A percentile compares a stretch with the other conserved stretches of the same genome.
phyloP scores from a whole-genome alignment of 2,888 invertebrate species.

The Therioaphis trifolii region DNA sequence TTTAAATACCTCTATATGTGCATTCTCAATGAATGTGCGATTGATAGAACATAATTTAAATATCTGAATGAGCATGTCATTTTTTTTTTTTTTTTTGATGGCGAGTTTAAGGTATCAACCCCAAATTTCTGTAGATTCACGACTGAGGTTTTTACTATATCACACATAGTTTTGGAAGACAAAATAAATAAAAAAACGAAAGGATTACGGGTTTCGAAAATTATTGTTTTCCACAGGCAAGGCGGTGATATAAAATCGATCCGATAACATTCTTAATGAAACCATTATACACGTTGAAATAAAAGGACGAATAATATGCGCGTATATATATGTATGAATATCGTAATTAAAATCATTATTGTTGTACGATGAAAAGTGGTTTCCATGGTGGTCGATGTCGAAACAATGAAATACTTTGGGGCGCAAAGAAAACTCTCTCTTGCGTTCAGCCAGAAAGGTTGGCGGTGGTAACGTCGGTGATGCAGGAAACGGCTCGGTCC shows the following conservation, averaged over 20 bases:
- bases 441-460: not conserved
- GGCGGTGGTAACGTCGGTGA: no score
- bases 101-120: no score
- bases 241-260: not conserved
- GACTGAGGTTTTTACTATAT: no score
- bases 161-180: not conserved
- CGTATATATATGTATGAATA: not conserved
- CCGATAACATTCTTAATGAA: not conserved
- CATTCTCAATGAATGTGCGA: no score
- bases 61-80: no score
- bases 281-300: not conserved
- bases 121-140: no score
- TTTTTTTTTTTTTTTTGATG: no score
- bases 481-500: not conserved
- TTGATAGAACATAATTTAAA: no score
- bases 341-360: no score
- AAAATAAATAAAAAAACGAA: no score
- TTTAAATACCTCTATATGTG: no score
- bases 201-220: no score
- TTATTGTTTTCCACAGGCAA: not conserved
- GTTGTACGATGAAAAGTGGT: not conserved
- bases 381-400: not conserved
- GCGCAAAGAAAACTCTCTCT: not conserved
- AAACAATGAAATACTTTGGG: not conserved
- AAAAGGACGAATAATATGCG: not conserved